Evolutionary conservation across 2,888 invertebrate species (phyloP).

Genomic region (Cabera pusaria): DNA sequence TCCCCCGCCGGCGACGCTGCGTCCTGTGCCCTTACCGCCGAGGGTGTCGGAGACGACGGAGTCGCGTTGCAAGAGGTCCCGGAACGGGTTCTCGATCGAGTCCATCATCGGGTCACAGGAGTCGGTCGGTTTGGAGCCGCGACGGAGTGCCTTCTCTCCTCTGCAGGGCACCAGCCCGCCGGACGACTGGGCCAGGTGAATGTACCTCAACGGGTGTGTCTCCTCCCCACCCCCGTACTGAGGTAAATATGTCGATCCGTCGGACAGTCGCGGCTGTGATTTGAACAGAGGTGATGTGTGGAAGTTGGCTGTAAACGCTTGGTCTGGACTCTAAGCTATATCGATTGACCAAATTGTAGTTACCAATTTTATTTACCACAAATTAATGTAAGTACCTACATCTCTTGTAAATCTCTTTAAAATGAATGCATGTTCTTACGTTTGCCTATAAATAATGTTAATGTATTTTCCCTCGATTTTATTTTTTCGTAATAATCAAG

Average conservation of each 20-base stretch:
- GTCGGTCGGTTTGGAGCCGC: constrained; percentile 52
- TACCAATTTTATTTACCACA: constrained; percentile 11
- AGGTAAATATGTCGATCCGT: constrained; percentile 38
- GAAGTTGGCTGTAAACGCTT: constrained; percentile 26
- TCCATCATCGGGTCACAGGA: constrained; percentile 83
- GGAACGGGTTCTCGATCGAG: constrained; percentile 85
- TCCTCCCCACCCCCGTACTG: constrained; percentile 57
- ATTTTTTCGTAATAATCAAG: no score
- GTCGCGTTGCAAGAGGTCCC: constrained; percentile 74
- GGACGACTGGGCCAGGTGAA: constrained; percentile 87
- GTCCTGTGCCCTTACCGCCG: constrained; percentile 82
- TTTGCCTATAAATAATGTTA: no score
- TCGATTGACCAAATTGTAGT: constrained; percentile 22
- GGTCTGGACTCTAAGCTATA: constrained; percentile 9
- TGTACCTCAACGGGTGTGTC: constrained; percentile 63
- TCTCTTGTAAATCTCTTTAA: neutral
- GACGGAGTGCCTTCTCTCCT: constrained; percentile 87
- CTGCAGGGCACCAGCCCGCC: constrained; percentile 75
- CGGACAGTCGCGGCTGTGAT: constrained; percentile 45
- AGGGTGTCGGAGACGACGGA: constrained; percentile 75
- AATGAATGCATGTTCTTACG: constrained; percentile 1
- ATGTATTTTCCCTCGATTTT: no score
- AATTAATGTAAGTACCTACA: constrained; percentile 5
- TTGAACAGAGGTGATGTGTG: constrained; percentile 17
- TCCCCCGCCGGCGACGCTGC: constrained; percentile 85